A percentile compares a stretch with the other conserved stretches of the same genome.
These are phyloP conservation scores for Platyura marginata DNA, from an alignment of 1,140 invertebrate species.

Conservation along the genomic window DNA sequence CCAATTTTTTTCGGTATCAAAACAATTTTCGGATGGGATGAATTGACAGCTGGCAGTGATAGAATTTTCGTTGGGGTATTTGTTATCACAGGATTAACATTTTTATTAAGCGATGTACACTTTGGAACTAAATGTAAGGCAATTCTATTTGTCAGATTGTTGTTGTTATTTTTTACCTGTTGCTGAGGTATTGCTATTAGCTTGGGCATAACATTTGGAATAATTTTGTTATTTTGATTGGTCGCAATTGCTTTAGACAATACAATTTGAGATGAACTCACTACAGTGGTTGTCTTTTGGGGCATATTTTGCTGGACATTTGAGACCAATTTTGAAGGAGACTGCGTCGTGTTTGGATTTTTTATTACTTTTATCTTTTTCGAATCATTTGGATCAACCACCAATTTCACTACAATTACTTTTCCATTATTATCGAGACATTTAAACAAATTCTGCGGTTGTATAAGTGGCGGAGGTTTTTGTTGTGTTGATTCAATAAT, in stretches of 20 bases:
- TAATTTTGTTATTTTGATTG: not conserved
- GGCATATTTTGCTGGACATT: not conserved
- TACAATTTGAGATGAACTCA: not conserved
- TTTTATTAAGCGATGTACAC: too few species aligned
- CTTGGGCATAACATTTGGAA: not conserved
- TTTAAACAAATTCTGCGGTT: conserved; percentile 6
- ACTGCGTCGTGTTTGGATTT: not conserved
- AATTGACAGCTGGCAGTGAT: not conserved
- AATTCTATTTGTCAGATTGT: not conserved
- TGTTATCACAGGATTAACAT: not conserved
- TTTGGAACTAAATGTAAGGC: too few species aligned
- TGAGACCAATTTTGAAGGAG: not conserved
- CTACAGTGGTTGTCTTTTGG: not conserved
- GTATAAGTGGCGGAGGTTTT: too few species aligned
- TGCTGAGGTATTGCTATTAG: not conserved
- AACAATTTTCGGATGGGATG: not conserved
- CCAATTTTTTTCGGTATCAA: not conserved
- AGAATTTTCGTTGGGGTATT: not conserved
- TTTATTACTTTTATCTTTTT: not conserved
- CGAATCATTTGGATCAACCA: conserved; percentile 3
- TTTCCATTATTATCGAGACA: conserved; percentile 7
- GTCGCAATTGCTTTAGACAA: not conserved
- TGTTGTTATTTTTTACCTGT: not conserved
- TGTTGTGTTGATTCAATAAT: too few species aligned
- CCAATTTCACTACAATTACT: conserved; percentile 6